Conservation (phyloP, 2,888 invertebrate species). For the Lutraria lutraria region DNA sequence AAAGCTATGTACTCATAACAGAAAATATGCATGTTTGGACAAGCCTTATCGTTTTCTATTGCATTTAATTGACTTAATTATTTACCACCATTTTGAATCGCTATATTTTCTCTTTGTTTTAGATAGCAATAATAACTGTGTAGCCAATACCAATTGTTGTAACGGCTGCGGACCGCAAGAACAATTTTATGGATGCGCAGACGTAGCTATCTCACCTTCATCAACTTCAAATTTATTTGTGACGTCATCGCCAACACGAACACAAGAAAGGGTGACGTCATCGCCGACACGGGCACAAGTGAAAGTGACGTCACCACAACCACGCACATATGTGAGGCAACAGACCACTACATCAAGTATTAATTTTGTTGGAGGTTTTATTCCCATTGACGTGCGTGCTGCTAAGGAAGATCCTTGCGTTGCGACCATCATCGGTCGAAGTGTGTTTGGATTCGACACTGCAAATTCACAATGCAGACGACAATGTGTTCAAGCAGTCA, state of each 20-base stretch:
- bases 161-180: conserved; percentile 55
- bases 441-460: background rate
- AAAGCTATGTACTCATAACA: too few species aligned
- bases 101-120: background rate
- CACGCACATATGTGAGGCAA: background rate
- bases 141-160: conserved; percentile 39
- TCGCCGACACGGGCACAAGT: background rate
- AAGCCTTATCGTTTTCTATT: too few species aligned
- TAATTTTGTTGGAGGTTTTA: background rate
- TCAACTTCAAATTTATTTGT: background rate
- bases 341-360: too few species aligned
- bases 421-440: background rate
- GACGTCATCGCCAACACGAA: background rate
- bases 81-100: too few species aligned
- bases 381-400: background rate
- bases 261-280: background rate
- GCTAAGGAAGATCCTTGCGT: background rate
- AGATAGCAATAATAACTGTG: conserved; percentile 57
- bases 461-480: background rate
- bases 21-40: too few species aligned
- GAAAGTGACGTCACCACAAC: background rate
- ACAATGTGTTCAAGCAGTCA: background rate
- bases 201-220: conserved; percentile 40
- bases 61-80: too few species aligned
- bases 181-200: conserved; percentile 56